Base-by-base conservation (phyloP, 1,140 invertebrate species). In the Drosophila yakuba region DNA sequence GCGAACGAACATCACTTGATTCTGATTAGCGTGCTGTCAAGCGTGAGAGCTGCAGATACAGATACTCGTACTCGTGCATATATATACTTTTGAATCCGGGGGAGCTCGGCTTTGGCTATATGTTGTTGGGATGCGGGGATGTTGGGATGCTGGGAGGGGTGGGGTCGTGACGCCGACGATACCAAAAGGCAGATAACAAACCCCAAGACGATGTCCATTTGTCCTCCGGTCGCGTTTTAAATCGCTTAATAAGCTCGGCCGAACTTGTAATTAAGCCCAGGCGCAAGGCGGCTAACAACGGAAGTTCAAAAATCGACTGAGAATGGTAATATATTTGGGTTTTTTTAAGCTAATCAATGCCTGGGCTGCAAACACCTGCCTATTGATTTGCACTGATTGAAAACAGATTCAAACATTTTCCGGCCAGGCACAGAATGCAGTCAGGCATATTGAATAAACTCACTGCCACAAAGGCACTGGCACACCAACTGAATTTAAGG, bases 11-110 rank as follows among this genome's bases (percentile, higher is more conserved):
- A 89, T 89, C 84, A 89, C 84, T 89, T 89, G 84, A 89, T 89
- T 89, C 84, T 89, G 84, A 89, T 89, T 89, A 89, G 84, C 84
- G 85, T 80, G 84, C 84, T 89, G 84, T 89, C 84, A 89, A 89
- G 84, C 84, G 84, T 89, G 84, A 90, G 77, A 80, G 75, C 68
- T 88, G 64, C 44, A 76, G 52, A 32, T 32, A 32, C 28, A 80
- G 15, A 67, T 17, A 67, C 43, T 8, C 8, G 8, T 57, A 4
- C 23, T 23, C 3, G 17, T 17, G 17, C 17, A 80, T 17, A 67
- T 23, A 63, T 45, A 28, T 61, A 50, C 43, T 63, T 35, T n/a
- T 62, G 43, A 36, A 36, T 48, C 32, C 32, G 28, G 41, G 14
- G 41, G 43, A 10, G 45, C 25, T 25, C 5, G 25, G 25, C 25